Base-by-base conservation (phyloP, 92 coral and sea anemone genomes). In the Porites divaricata region DNA sequence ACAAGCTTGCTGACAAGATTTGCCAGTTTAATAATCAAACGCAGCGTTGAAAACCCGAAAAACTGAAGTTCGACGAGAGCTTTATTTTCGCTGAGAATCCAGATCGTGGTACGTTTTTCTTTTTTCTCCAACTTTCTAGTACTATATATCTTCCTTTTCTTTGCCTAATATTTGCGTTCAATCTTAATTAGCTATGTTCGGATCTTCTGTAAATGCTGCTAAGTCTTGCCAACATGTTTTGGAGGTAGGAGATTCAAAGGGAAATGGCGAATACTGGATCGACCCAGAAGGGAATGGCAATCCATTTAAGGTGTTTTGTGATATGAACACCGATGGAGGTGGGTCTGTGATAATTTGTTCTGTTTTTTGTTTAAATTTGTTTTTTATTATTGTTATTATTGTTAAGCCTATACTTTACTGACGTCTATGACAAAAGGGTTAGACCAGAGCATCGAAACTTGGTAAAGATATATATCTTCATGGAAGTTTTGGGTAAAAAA, bases 291-390 rank as follows among this genome's bases (percentile, higher is more conserved):
- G 24, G 13, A 71, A 26, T 25, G 75, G 35, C 13, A 49, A 71
- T 1, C 49, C 75, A 1, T 71, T 71, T 26, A 71, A 71, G 57
- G 75, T 53, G 9, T 71, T 71, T 45, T 71, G 75, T 71, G 75
- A 71, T 16, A 71, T 71, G 75, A n/a, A 24, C 6, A 71, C 75
- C 20, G 75, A 71, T 71, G 75, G 75, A 2, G 75, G 75, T 71
- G n/a, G 1, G 73, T 35, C 45, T 35, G 45, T 35, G 45, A 35
- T 35, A 35, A 35, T 35, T 35, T 35, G 45, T 35, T 35, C 45
- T 35, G 45, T 35, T 35, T 4, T 35, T 35, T 4, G n/a, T n/a
- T n/a, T n/a, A n/a, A n/a, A n/a, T n/a, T n/a, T n/a, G n/a, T n/a
- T 35, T 4, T 35, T 35, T 35, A 0, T 35, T 35, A 4, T 35